phyloP scores from a whole-genome alignment of 2,888 invertebrate genomes.

The Xestobium rufovillosum region DNA sequence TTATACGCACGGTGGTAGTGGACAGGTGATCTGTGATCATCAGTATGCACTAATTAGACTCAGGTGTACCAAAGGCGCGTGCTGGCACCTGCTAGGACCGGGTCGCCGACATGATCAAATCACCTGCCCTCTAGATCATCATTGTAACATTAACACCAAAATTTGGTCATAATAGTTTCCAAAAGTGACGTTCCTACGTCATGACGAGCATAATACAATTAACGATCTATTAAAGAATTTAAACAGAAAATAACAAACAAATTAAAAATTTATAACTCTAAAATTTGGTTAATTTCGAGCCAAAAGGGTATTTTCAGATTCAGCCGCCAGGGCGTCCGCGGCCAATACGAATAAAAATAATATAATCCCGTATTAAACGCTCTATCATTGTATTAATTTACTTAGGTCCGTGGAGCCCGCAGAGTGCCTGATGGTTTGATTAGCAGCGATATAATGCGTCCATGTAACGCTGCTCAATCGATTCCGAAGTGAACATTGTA shows the following conservation, averaged over 20 bases:
- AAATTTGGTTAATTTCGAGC: too few species aligned
- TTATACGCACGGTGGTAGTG: conserved; percentile 2
- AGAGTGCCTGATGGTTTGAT: conserved; percentile 28
- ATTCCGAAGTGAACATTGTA: conserved; percentile 44
- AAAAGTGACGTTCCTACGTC: too few species aligned
- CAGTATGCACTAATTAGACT: conserved; percentile 38
- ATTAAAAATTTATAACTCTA: too few species aligned
- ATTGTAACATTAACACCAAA: too few species aligned
- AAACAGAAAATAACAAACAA: too few species aligned
- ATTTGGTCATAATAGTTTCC: too few species aligned
- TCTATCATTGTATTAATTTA: conserved; percentile 41
- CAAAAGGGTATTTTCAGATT: too few species aligned
- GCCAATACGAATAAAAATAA: too few species aligned
- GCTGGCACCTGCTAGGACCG: conserved; percentile 37
- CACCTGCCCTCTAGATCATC: conserved; percentile 2
- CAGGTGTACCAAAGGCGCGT: conserved; percentile 41
- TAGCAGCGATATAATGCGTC: conserved; percentile 34
- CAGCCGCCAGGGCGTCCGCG: too few species aligned
- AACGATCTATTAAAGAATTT: too few species aligned
- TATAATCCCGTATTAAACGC: conserved; percentile 31
- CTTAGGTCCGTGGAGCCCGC: conserved; percentile 27
- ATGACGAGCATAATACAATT: too few species aligned
- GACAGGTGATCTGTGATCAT: background rate
- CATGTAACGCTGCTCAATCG: conserved; percentile 42
- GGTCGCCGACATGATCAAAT: background rate